Base-by-base conservation (phyloP, 2,888 invertebrate species). In the Torymus texanus region DNA sequence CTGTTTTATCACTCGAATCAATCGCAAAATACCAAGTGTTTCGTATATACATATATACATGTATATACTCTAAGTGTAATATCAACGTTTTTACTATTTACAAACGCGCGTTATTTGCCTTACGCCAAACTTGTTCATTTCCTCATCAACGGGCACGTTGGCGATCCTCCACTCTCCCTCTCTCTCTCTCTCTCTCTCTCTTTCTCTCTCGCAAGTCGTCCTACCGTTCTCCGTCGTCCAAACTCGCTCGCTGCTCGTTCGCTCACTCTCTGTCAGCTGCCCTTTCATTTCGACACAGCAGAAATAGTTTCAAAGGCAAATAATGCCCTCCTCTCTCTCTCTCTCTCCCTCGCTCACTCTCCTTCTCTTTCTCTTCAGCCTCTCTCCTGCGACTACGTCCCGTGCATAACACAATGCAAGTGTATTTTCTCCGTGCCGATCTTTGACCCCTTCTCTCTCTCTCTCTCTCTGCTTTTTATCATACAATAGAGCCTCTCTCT, bases 271-370 rank as follows among this genome's bases (percentile, higher is more conserved):
- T 53, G 29, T 21, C 75, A 58, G 24, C 65, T 41, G 63, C 50
- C 66, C 41, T 71, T 63, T 72, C 84, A 86, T 86, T 85, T 86
- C 85, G 85, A 86, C 85, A 86, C 85, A 83, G 85, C 85, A 87
- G 88, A 88, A 88, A 86, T 85, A 85, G 85, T 86, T 87, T 85
- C 83, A 85, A 87, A 87, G 85, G 84, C 85, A 85, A 85, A 85
- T 85, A 85, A 85, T 86, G 86, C 85, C 84, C 85, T 85, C 85
- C 86, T 84, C 84, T 85, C 85, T 63, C 59, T 73, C 85, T 8
- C 41, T 41, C 41, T 41, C 41, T 2, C 29, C 11, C 65, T 3
- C 66, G 18, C 66, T 85, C 84, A 85, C 86, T 85, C 86, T 84
- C 84, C 85, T 85, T 62, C 59, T 72, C 85, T 85, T 85, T 84